Evolutionary conservation across 1,140 invertebrate genomes (phyloP), one percentile per base, ranked within the genome.

Genomic region (Camponotus vicinus): DNA sequence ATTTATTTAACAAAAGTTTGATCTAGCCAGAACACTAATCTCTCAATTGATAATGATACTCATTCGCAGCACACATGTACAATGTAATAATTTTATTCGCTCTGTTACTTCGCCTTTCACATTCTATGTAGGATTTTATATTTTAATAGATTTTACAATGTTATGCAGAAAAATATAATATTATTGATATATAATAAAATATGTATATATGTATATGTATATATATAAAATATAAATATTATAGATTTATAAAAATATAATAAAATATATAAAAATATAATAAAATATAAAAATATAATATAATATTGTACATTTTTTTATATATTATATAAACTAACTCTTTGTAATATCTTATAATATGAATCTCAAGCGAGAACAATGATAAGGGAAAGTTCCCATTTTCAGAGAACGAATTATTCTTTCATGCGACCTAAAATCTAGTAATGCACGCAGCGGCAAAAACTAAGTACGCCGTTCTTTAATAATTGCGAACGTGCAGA

Each of bases 391-490:
- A 59, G 3, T 7, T 42, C 5, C 13, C 78, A 57, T 57, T 80
- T 80, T 57, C 8, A 5, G 11, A 55, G n/a, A 18, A 34, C 2
- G 21, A 59, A 73, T 73, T 82, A 73, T 59, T 73, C 66, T 59
- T 82, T 71, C 52, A 45, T 40, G 79, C 40, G 27, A 73, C 67
- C 21, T 82, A 34, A 82, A 82, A 82, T 64, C 76, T 57, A 18
- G 66, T 73, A 82, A 82, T 73, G 32, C 27, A 57, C 55, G 27
- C 71, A 34, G 79, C 37, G 49, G 57, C 55, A 83, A 83, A 83
- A 83, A 83, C 67, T 61, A 82, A 71, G 79, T 73, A 82, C 69
- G 69, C 18, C 55, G 69, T 61, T 61, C 79, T 75, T 83, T 71
- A 83, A 83, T 83, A 83, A 83, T 73, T 75, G 67, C 67, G 78